These are phyloP conservation scores for Dysmachus trigonus DNA, from an alignment of 2,888 invertebrate genomes.

Conservation along the genomic window DNA sequence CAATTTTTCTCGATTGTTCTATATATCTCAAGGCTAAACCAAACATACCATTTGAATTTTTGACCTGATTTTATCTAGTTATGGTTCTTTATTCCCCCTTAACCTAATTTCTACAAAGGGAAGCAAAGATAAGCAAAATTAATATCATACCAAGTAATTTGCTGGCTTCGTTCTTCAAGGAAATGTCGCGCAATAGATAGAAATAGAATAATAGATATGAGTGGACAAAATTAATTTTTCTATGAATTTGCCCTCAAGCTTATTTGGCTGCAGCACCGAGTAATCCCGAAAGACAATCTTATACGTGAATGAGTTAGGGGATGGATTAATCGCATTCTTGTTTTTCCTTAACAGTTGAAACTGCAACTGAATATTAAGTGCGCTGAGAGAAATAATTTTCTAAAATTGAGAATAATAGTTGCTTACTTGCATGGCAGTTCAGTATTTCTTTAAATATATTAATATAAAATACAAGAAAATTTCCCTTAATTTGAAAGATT, in stretches of 20 bases:
- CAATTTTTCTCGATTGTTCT: no score
- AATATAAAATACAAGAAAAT: no score
- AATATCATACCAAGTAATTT: neutral
- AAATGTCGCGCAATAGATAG: neutral
- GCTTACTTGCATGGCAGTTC: no score
- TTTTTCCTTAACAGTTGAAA: neutral
- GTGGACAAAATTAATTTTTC: no score
- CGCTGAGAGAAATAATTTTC: no score
- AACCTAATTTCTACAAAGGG: neutral
- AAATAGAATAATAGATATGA: neutral
- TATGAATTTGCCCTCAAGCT: neutral
- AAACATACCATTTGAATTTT: neutral
- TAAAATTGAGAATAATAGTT: no score
- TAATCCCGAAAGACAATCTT: neutral
- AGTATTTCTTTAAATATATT: no score
- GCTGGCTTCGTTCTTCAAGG: neutral
- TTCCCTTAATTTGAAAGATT: no score
- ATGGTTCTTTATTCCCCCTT: neutral
- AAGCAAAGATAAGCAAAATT: neutral
- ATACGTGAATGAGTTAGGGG: neutral
- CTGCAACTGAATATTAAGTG: no score
- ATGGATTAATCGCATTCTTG: neutral
- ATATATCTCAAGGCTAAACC: neutral
- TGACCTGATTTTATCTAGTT: neutral
- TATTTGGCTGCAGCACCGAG: neutral